A percentile compares a stretch with the other conserved stretches of the same genome.
Evolutionary conservation across 2,113 vertebrate species (phyloP).

Genomic region (Furnarius figulus): DNA sequence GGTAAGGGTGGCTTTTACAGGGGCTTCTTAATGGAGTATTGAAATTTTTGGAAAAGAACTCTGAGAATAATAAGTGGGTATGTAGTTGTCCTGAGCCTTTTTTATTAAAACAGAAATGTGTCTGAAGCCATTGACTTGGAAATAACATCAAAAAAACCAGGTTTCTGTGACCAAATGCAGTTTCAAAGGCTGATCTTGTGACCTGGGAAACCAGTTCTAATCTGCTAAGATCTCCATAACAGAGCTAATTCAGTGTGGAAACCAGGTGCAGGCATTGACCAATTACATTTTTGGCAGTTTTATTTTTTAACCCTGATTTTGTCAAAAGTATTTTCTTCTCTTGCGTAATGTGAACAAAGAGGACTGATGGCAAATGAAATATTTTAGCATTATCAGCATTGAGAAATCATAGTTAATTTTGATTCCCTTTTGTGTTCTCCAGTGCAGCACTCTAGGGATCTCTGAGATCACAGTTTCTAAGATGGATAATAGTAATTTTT

Average conservation of each 20-base stretch:
- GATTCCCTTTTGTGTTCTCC: not conserved
- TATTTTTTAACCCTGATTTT: not conserved
- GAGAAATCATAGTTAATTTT: not conserved
- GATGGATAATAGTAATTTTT: not conserved
- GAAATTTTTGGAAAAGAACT: not conserved
- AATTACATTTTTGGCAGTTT: not conserved
- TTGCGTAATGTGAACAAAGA: not conserved
- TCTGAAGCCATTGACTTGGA: not conserved
- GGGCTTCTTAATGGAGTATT: not conserved
- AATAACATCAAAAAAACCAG: not conserved
- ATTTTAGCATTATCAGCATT: not conserved
- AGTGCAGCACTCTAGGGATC: not conserved
- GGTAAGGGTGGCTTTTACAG: not conserved
- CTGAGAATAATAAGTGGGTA: not conserved
- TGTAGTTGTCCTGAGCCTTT: not conserved
- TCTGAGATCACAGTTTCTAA: not conserved
- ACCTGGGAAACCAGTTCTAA: constrained; percentile 1
- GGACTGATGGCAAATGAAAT: not conserved
- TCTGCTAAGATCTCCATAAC: not conserved
- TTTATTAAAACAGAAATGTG: not conserved
- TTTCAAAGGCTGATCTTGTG: not conserved
- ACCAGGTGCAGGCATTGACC: not conserved
- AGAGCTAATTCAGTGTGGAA: not conserved
- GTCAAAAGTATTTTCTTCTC: not conserved
- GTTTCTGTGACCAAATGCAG: not conserved